Evolutionary conservation across 1,140 invertebrate species (phyloP).

Genomic region (Camponotus vicinus): DNA sequence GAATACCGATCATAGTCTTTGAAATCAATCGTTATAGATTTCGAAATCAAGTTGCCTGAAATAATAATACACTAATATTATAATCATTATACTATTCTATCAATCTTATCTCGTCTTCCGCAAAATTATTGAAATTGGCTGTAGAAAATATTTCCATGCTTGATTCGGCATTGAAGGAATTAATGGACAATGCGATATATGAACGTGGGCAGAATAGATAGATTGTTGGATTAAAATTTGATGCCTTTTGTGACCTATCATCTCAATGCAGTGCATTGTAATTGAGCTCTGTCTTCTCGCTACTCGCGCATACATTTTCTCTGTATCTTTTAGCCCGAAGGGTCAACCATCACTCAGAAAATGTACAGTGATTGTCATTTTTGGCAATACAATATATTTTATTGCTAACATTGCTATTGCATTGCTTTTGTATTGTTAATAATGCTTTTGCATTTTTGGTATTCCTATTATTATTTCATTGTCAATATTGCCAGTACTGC

Average conservation of each 20-base stretch:
- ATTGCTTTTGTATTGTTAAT: too few species aligned
- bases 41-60: not conserved
- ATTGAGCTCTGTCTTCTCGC: not conserved
- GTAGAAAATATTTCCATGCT: constrained; percentile 30
- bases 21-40: constrained; percentile 15
- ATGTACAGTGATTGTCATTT: constrained; percentile 18
- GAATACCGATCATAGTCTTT: constrained; percentile 29
- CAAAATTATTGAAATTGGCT: constrained; percentile 36
- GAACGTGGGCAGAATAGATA: constrained; percentile 40
- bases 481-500: too few species aligned
- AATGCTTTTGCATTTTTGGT: too few species aligned
- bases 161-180: constrained; percentile 33
- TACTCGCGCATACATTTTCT: not conserved
- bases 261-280: not conserved
- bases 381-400: too few species aligned
- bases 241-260: constrained; percentile 16
- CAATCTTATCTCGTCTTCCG: constrained; percentile 25
- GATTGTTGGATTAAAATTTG: constrained; percentile 42
- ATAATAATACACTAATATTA: constrained; percentile 31
- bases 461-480: too few species aligned
- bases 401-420: too few species aligned
- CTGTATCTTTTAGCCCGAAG: not conserved
- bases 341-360: not conserved
- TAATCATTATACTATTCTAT: not conserved
- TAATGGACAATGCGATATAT: constrained; percentile 11